Evolutionary conservation across 2,113 vertebrate species (phyloP), one percentile per base, ranked within the genome.

Genomic region (Passer domesticus): DNA sequence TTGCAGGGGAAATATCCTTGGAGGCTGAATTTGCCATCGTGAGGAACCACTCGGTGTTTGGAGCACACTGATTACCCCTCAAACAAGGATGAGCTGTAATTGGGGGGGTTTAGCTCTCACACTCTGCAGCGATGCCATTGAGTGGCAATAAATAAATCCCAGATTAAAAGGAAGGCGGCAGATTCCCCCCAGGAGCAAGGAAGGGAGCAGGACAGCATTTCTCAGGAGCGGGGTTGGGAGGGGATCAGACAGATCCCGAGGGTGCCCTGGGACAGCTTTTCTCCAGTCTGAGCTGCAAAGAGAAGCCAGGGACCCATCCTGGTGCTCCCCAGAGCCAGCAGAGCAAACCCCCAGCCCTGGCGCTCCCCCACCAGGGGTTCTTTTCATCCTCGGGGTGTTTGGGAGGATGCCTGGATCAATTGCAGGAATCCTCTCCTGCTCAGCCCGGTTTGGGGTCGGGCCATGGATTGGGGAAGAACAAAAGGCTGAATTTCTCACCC

Each of bases 61-160:
- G 85, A 89, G 77, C 53, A 24, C 83, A n/a, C 59, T 81, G 85
- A 95, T 95, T 97, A 91, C 70, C 52, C 81, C 39, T 90, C 85
- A 79, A 86, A 95, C 81, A n/a, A 86, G 89, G 89, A 67, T 30
- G 88, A 70, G 78, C 92, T 55, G 56, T 66, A 81, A 92, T 86
- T 83, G 79, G 80, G 88, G 72, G 79, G 70, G 62, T 96, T 97
- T 88, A 87, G 95, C 95, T 44, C 95, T 94, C 84, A 43, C 62
- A 14, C 35, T 95, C 74, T 37, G 77, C 92, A 69, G 39, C 67
- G 83, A 67, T 35, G 63, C 11, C 84, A 91, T 18, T 11, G 93
- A 94, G 50, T 1, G 24, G 79, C 82, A 60, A 89, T 89, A 91
- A 97, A 97, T 83, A 90, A 87, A 96, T 39, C 41, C 43, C 47